Percentiles rank a stretch among this genome's conserved stretches.
Conservation (phyloP, 2,113 vertebrate genomes). For the Eulemur rufifrons region DNA sequence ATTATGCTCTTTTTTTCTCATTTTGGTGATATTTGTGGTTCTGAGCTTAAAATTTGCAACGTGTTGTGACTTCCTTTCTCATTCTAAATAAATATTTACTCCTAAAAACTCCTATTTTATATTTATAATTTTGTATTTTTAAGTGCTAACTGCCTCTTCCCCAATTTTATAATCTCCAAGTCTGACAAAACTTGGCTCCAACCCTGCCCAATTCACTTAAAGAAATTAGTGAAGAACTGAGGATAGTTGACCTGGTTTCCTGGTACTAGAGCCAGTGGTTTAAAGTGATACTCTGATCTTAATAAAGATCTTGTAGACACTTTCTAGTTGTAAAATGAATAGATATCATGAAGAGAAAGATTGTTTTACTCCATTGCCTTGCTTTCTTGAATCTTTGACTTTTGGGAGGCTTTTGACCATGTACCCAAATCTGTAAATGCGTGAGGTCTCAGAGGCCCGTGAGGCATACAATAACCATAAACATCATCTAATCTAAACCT, state of each 20-base stretch:
- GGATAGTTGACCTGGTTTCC: neutral
- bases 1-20: neutral
- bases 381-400: neutral
- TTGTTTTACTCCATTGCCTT: neutral
- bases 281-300: neutral
- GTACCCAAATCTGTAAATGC: neutral
- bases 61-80: neutral
- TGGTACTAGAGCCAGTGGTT: neutral
- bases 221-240: neutral
- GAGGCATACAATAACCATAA: neutral
- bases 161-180: neutral
- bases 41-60: neutral
- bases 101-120: neutral
- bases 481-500: neutral
- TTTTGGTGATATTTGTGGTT: neutral
- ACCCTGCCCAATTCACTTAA: neutral
- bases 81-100: conserved; percentile 17
- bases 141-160: neutral
- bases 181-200: neutral
- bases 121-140: neutral
- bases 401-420: neutral
- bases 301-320: neutral
- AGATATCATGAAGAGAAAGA: neutral
- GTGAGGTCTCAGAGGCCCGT: neutral
- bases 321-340: neutral